phyloP scores from a whole-genome alignment of 2,113 vertebrate species.

The Neopipo cinnamomea region DNA sequence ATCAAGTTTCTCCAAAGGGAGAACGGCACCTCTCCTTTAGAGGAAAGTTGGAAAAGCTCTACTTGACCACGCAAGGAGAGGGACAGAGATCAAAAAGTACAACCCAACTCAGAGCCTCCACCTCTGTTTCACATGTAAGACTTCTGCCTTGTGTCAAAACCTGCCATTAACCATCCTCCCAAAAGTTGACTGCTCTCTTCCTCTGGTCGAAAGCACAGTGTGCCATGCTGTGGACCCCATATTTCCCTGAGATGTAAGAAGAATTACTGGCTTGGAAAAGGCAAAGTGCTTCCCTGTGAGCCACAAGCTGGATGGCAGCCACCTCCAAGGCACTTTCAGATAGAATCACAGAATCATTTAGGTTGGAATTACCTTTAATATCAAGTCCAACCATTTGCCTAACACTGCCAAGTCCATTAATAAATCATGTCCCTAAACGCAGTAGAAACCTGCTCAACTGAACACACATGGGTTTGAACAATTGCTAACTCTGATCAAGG shows the following conservation, averaged over 20 bases:
- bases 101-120: neutral
- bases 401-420: neutral
- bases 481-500: neutral
- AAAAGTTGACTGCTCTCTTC: neutral
- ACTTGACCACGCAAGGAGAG: neutral
- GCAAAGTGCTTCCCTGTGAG: neutral
- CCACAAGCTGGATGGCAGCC: neutral
- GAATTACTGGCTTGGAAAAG: neutral
- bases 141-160: neutral
- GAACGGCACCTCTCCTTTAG: neutral
- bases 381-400: neutral
- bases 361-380: neutral
- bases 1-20: neutral
- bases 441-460: neutral
- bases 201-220: neutral
- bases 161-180: neutral
- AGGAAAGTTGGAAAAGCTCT: neutral
- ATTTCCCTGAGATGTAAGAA: neutral
- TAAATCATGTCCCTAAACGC: neutral
- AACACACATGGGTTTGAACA: accelerated
- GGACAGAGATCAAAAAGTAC: neutral
- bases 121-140: neutral
- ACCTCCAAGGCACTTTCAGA: neutral
- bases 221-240: neutral
- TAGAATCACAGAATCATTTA: neutral